A percentile compares a stretch with the other conserved stretches of the same genome.
Evolutionary conservation across 2,113 vertebrate species (phyloP).

Genomic region (Pandion haliaetus): DNA sequence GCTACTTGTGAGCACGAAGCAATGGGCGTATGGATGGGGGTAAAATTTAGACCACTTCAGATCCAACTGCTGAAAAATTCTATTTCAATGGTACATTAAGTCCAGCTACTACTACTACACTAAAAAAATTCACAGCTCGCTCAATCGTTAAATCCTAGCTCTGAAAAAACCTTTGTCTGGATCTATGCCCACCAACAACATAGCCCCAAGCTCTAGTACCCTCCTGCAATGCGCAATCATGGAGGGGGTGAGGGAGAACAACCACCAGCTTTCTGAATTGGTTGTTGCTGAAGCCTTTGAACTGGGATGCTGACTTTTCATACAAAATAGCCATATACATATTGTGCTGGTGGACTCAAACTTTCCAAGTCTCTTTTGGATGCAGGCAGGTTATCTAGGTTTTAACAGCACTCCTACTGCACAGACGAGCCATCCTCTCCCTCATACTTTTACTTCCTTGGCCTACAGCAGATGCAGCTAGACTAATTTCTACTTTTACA

Average conservation of each 20-base stretch:
- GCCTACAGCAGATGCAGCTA: not conserved
- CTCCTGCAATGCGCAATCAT: rapidly evolving
- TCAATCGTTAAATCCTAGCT: not conserved
- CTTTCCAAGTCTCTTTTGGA: not conserved
- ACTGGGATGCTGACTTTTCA: not conserved
- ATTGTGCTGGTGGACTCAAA: not conserved
- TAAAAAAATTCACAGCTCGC: not conserved
- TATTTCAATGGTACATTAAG: not conserved
- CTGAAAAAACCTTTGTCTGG: not conserved
- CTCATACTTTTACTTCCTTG: not conserved
- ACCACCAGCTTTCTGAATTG: not conserved
- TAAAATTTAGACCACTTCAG: not conserved
- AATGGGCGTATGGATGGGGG: not conserved
- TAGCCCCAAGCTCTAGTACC: not conserved
- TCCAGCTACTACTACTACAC: not conserved
- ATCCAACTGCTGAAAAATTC: not conserved
- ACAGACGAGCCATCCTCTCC: too few species aligned
- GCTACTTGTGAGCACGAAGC: not conserved
- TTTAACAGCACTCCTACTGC: not conserved
- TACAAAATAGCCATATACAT: rapidly evolving
- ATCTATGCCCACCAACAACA: not conserved
- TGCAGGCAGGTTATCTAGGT: not conserved
- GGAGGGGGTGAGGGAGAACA: rapidly evolving
- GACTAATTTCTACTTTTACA: not conserved
- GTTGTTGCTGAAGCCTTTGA: not conserved